These are phyloP conservation scores for Rafetus swinhoei DNA, from an alignment of 2,113 vertebrate species.

Conservation along the genomic window DNA sequence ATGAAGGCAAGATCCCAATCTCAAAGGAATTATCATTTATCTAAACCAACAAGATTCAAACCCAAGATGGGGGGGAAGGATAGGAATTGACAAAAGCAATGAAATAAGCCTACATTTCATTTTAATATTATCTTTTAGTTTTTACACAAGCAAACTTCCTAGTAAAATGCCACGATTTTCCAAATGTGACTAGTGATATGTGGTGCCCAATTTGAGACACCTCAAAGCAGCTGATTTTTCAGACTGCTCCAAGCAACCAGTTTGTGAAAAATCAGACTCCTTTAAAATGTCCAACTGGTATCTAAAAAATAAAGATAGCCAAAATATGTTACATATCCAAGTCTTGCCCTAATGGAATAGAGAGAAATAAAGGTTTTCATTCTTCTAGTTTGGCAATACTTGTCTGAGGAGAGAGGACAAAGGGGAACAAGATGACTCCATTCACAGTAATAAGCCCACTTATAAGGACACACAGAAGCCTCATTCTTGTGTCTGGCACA, in stretches of 20 bases:
- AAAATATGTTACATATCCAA: not conserved
- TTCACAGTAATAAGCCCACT: slow-evolving; percentile 8
- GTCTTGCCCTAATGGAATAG: not conserved
- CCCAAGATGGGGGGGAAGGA: not conserved
- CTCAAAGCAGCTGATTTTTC: not conserved
- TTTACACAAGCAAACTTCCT: not conserved
- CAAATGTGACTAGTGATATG: not conserved
- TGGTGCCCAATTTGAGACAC: not conserved
- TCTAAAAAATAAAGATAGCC: not conserved
- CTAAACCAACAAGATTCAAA: not conserved
- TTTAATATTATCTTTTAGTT: not conserved
- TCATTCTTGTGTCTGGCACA: not conserved
- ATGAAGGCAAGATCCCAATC: not conserved
- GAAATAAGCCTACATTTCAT: not conserved
- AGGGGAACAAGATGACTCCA: not conserved
- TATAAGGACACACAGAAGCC: not conserved
- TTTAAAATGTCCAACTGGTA: not conserved
- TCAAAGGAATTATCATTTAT: not conserved
- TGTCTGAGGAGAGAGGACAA: not conserved
- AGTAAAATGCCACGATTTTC: not conserved
- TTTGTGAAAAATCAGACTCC: not conserved
- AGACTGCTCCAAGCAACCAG: not conserved
- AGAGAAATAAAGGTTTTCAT: not conserved
- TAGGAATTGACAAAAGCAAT: not conserved
- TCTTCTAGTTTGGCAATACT: not conserved